Evolutionary conservation across 2,113 vertebrate species (phyloP).

Genomic region (Phylloscopus whistleri): DNA sequence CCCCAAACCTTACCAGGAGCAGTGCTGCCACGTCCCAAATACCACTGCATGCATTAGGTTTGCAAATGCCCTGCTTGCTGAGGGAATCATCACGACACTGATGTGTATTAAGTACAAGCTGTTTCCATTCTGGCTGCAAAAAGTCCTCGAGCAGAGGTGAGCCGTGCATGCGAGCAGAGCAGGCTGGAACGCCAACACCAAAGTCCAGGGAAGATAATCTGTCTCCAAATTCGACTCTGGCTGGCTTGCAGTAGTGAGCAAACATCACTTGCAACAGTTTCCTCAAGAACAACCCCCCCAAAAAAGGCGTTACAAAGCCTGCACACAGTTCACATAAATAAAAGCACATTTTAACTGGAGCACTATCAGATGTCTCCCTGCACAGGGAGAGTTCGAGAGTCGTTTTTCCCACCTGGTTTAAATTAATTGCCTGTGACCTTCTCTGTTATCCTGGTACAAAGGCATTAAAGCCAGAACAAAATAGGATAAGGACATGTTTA

Average conservation of each 20-base stretch:
- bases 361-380: not conserved
- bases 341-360: not conserved
- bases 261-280: not conserved
- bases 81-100: not conserved
- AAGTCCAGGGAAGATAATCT: conserved; percentile 1
- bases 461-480: not conserved
- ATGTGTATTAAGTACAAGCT: not conserved
- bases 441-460: not conserved
- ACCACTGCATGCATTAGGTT: fast-evolving
- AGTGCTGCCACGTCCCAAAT: not conserved
- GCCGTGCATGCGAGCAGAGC: not conserved
- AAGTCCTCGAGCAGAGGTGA: not conserved
- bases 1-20: not conserved
- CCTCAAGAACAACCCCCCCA: not conserved
- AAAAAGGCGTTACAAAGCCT: not conserved
- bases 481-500: not conserved
- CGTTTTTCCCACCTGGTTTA: not conserved
- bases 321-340: not conserved
- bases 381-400: not conserved
- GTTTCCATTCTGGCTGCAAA: not conserved
- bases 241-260: not conserved
- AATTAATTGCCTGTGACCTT: conserved; percentile 6
- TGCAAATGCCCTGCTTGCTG: not conserved
- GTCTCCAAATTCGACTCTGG: not conserved
- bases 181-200: not conserved